phyloP scores from a whole-genome alignment of 2,888 invertebrate species.

The Caenorhabditis imperialis region DNA sequence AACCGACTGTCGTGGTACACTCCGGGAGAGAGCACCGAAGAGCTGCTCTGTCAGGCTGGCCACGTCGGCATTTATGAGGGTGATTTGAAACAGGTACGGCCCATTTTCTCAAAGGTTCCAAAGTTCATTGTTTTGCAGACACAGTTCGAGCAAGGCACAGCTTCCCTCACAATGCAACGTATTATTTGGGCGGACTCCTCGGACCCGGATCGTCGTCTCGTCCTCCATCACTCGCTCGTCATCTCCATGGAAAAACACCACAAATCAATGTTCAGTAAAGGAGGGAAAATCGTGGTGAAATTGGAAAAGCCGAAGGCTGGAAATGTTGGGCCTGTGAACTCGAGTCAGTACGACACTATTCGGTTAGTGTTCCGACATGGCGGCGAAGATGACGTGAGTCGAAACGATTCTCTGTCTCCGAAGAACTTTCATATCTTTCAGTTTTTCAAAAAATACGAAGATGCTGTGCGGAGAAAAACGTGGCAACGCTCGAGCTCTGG shows the following conservation, averaged over 20 bases:
- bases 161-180: conserved; percentile 75
- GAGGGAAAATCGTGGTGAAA: conserved; percentile 73
- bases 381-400: conserved; percentile 76
- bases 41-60: conserved; percentile 76
- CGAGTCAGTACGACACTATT: conserved; percentile 61
- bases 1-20: conserved; percentile 76
- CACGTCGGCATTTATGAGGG: conserved; percentile 77
- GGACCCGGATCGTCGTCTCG: conserved; percentile 74
- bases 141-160: conserved; percentile 76
- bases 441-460: conserved; percentile 76
- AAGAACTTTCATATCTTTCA: no score
- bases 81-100: conserved; percentile 74
- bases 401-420: no score
- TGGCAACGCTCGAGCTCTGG: conserved; percentile 76
- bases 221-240: conserved; percentile 76
- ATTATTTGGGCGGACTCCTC: conserved; percentile 78
- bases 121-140: no score
- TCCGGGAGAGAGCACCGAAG: conserved; percentile 76
- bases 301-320: conserved; percentile 58
- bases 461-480: conserved; percentile 72
- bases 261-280: conserved; percentile 76
- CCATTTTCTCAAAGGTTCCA: no score
- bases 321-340: conserved; percentile 71
- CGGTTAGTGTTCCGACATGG: conserved; percentile 73
- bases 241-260: conserved; percentile 74